Evolutionary conservation across 1,140 invertebrate species (phyloP).

Genomic region (Lasioglossum baleicum): DNA sequence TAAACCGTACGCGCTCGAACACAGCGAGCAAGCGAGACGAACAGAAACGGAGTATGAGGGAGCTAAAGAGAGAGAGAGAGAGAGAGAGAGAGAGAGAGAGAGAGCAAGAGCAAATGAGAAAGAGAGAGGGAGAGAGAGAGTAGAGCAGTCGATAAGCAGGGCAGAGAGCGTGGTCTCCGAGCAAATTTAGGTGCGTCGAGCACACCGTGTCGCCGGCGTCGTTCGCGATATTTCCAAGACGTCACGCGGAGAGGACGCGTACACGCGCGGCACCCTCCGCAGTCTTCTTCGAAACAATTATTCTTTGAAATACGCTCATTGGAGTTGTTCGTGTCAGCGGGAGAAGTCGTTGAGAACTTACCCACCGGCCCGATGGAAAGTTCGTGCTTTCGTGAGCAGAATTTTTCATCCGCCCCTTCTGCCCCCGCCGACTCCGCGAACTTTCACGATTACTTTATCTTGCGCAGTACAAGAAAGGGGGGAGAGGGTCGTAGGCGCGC

Average conservation of each 20-base stretch:
- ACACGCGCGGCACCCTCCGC: neutral
- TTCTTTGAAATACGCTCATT: conserved; percentile 6
- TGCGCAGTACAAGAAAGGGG: neutral
- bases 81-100: no score
- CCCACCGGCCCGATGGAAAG: no score
- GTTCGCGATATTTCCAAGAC: conserved; percentile 19
- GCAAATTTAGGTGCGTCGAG: conserved; percentile 9
- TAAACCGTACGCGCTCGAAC: conserved; percentile 13
- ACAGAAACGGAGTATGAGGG: no score
- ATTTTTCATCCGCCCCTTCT: neutral
- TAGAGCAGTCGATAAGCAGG: conserved; percentile 24
- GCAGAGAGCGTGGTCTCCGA: neutral
- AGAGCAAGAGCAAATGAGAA: no score
- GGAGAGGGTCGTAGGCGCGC: neutral
- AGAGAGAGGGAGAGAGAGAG: no score
- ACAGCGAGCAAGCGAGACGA: no score
- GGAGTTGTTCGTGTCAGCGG: neutral
- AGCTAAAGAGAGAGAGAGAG: no score
- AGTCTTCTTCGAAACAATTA: neutral
- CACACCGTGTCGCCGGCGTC: no score
- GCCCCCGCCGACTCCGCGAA: no score
- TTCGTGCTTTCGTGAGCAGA: neutral
- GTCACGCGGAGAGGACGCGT: neutral
- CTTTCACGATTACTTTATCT: conserved; percentile 1
- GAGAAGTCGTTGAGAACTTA: conserved; percentile 3